Evolutionary conservation across 2,888 invertebrate genomes (phyloP), one percentile per base, ranked within the genome.

Genomic region (Hypomecis punctinalis): DNA sequence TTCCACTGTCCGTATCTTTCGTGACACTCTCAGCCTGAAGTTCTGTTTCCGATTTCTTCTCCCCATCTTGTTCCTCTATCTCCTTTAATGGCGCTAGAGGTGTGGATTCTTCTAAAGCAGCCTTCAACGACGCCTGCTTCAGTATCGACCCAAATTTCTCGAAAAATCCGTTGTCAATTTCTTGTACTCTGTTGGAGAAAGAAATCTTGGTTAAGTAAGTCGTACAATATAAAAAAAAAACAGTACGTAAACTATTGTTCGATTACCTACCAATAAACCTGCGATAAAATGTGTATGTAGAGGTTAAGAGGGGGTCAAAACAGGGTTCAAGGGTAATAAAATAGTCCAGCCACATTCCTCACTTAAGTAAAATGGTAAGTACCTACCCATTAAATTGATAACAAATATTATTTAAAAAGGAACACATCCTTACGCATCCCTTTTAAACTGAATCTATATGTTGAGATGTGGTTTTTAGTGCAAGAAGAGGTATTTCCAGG

Each of bases 101-200:
- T 8, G 94, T 94, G 1, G 93, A 85, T 70, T 95, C 94, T 68
- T 93, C 91, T 57, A 91, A 81, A 35, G 94, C 94, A 0, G 94
- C 95, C 68, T 91, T 93, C 74, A 93, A 93, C n/a, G 94, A 94
- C 0, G 91, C 93, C 80, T 96, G 95, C 58, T 94, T 94, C 61
- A 97, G 87, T 55, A 97, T 91, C 0, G 96, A 95, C 0, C 97
- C 97, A 76, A 97, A 96, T 79, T 96, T 96, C 84, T 97, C 97
- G 82, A 97, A 97, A 86, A 97, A 97, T 55, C 97, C 96, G 74
- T 96, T 96, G 84, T 97, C 97, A 13, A 96, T 94, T 89, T 97
- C 96, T 91, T 97, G 97, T 71, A 97, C 94, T 91, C 96, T 96
- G 91, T 55, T 93, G 93, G 76, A 79, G 78, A 80, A 76, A 70